Evolutionary conservation across 2,113 vertebrate species (phyloP).

Genomic region (Panthera uncia): DNA sequence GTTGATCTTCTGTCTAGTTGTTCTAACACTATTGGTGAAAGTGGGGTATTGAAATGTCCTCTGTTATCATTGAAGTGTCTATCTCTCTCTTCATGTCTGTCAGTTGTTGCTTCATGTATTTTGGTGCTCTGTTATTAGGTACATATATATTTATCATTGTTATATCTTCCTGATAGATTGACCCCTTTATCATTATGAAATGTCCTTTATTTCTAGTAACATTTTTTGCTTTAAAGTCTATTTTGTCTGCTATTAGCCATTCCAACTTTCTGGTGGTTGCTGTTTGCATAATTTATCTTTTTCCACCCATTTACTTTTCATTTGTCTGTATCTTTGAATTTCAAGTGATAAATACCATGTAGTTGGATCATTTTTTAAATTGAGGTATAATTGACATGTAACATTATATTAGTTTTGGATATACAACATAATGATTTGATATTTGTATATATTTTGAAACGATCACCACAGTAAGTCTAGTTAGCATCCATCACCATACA

Average conservation of each 20-base stretch:
- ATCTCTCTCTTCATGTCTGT: background rate
- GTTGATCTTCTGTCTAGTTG: background rate
- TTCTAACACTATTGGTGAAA: background rate
- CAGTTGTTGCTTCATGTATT: slow-evolving; percentile 8
- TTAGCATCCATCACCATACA: background rate
- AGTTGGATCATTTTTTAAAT: background rate
- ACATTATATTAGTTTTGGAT: background rate
- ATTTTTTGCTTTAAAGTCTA: background rate
- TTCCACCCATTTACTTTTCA: slow-evolving; percentile 23
- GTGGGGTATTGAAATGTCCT: background rate
- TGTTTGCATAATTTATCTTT: background rate
- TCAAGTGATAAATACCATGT: background rate
- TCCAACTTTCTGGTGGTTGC: background rate
- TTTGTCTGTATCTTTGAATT: slow-evolving; percentile 33
- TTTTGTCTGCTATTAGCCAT: background rate
- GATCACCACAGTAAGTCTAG: background rate
- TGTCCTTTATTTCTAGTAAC: background rate
- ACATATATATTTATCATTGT: background rate
- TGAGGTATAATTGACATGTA: background rate
- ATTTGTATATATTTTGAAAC: background rate
- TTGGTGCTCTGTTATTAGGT: background rate
- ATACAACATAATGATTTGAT: background rate
- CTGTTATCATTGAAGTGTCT: background rate
- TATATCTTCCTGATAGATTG: background rate
- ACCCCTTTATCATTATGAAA: background rate